Evolutionary conservation across 2,888 invertebrate species (phyloP), one percentile per base, ranked within the genome.

Genomic region (Parnassius orleans): DNA sequence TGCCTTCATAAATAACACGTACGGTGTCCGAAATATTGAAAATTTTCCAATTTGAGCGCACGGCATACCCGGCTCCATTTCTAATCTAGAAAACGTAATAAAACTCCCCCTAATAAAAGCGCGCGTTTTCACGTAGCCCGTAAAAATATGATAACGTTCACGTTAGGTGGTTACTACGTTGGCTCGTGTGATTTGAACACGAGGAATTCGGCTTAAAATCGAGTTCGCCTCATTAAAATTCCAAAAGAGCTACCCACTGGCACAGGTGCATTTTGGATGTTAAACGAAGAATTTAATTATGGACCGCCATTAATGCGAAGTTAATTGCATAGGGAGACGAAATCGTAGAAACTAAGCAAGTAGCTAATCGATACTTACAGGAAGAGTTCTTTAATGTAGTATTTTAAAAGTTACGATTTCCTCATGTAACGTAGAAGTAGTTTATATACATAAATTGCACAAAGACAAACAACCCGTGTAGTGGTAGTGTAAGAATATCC

Each of bases 121-220:
- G 79, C 81, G 79, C 86, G 81, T 88, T 90, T 90, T 88, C 90
- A 89, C 87, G 87, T 87, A 77, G 76, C 74, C 83, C 86, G 82
- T 90, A 90, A 91, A 90, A 90, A 88, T 89, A 89, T 91, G 90
- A 90, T 91, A 90, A 91, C 88, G 81, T 81, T 81, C 87, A 87
- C 87, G 88, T 85, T 83, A 75, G 72, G 69, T 69, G 68, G 67
- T 70, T 43, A 68, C 72, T 43, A n/a, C 48, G 42, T 68, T 41
- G 46, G 33, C 56, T 61, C 51, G 19, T 56, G 46, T 14, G 55
- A 55, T 58, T 63, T 71, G 69, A 69, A 66, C 68, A 69, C 66
- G 52, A 24, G 10, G 57, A 50, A 64, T 60, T 60, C n/a, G 53
- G 57, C 56, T 48, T 55, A 53, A 52, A 60, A 42, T 64, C 43